phyloP scores from a whole-genome alignment of 2,113 vertebrate species.

The Crotalus helleri region DNA sequence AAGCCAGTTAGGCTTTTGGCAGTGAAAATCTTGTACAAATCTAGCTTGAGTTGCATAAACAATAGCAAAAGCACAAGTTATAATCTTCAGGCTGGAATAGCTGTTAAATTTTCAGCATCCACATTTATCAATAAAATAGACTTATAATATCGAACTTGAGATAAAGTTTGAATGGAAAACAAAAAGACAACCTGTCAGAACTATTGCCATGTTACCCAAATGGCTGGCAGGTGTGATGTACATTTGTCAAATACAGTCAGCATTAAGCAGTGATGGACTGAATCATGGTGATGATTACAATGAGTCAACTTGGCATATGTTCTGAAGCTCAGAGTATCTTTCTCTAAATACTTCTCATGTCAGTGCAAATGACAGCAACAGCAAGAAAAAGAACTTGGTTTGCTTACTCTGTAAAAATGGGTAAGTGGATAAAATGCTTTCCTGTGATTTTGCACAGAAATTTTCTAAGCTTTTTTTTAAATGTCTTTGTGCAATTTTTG shows the following conservation, averaged over 20 bases:
- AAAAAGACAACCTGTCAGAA: background rate
- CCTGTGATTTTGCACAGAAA: background rate
- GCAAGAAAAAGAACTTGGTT: background rate
- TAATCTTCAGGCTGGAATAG: background rate
- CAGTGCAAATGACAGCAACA: background rate
- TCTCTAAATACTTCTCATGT: background rate
- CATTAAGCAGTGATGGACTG: background rate
- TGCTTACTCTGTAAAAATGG: background rate
- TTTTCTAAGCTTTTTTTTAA: background rate
- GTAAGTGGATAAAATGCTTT: background rate
- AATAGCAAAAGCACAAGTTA: background rate
- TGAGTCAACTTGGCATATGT: background rate
- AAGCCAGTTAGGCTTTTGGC: background rate
- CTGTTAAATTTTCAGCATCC: background rate
- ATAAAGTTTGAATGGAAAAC: background rate
- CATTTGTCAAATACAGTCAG: background rate
- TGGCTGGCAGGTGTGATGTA: background rate
- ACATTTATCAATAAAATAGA: background rate
- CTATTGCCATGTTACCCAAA: background rate
- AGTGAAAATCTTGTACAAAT: background rate
- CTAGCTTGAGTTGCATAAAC: background rate
- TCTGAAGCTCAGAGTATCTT: background rate
- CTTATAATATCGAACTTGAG: background rate
- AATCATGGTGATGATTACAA: background rate
- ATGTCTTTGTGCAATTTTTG: background rate